A percentile compares a stretch with the other conserved stretches of the same genome.
Conservation (phyloP, 2,797 vertebrate species). For the Anguilla obscura region DNA sequence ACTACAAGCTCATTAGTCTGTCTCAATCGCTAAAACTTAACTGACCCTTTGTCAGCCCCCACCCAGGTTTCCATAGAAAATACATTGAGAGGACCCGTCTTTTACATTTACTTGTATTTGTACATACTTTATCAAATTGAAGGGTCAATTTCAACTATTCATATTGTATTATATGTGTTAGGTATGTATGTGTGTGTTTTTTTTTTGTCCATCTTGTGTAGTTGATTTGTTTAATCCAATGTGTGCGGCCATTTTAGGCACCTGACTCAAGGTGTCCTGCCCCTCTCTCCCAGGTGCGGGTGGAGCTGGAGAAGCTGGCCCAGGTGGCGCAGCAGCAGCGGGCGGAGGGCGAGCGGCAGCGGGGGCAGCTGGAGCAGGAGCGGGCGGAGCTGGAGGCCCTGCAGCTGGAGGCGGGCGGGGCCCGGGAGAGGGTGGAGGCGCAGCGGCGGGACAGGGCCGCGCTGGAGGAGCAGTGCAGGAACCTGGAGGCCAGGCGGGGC, state of each 20-base stretch:
- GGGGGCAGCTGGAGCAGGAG: conserved; percentile 65
- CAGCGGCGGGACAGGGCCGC: conserved; percentile 63
- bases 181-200: too few species aligned
- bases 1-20: too few species aligned
- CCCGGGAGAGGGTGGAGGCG: conserved; percentile 57
- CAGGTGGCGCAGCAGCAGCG: conserved; percentile 61
- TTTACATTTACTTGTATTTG: too few species aligned
- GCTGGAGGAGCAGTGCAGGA: conserved; percentile 66
- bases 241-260: background rate
- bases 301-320: conserved; percentile 69
- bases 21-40: too few species aligned
- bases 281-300: conserved; percentile 62
- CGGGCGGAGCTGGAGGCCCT: conserved; percentile 58
- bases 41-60: too few species aligned
- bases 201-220: background rate
- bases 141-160: too few species aligned
- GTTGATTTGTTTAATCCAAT: background rate
- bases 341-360: conserved; percentile 68
- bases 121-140: too few species aligned
- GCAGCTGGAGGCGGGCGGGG: conserved; percentile 49
- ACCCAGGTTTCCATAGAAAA: too few species aligned
- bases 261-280: background rate
- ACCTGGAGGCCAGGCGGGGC: conserved; percentile 66
- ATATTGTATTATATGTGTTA: too few species aligned
- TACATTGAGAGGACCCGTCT: too few species aligned